Base-by-base conservation (phyloP, 2,113 vertebrate species). In the Sinocyclocheilus anshuiensis region DNA sequence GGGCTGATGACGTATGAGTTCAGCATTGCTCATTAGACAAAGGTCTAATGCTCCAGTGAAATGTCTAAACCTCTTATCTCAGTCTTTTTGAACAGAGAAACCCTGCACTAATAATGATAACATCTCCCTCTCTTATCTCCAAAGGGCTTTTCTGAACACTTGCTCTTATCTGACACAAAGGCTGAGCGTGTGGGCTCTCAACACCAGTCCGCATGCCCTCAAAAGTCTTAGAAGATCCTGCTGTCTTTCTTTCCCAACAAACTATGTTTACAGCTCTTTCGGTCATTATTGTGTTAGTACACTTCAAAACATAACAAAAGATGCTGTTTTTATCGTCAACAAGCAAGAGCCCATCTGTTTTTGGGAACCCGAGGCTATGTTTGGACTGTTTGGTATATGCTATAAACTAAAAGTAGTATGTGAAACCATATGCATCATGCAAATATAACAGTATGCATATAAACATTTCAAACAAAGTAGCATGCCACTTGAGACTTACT, bases 401-500 rank as follows among this genome's bases (percentile, higher is more conserved):
- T 53, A 53, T 15, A 50, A 4, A 53, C 50, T 53, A 53, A 67
- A 71, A 71, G 29, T 10, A 20, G 67, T 39, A 71, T 71, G 33
- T 71, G 33, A 39, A 71, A 9, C 16, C 15, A 69, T 36, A 69
- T 36, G 63, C 6, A 7, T 13, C 15, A 69, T 69, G 33, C 33
- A 71, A 71, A 36, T 69, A 18, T 69, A 36, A 69, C 6, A 67
- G 13, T 33, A 67, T 16, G 5, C 13, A 10, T 39, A 11, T 9
- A 71, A 71, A 20, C 33, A 71, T 75, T 75, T 24, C 1, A 71
- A 15, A 39, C 9, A 33, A 39, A n/a, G 15, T n/a, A 10, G 8
- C 4, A 20, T 39, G 29, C 29, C 18, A 69, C 29, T 57, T n/a
- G 74, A 83, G 24, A 26, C 96, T 79, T 93, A 99, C 97, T 93